Evolutionary conservation across 2,113 vertebrate species (phyloP), one percentile per base, ranked within the genome.

Genomic region (Rhea pennata): DNA sequence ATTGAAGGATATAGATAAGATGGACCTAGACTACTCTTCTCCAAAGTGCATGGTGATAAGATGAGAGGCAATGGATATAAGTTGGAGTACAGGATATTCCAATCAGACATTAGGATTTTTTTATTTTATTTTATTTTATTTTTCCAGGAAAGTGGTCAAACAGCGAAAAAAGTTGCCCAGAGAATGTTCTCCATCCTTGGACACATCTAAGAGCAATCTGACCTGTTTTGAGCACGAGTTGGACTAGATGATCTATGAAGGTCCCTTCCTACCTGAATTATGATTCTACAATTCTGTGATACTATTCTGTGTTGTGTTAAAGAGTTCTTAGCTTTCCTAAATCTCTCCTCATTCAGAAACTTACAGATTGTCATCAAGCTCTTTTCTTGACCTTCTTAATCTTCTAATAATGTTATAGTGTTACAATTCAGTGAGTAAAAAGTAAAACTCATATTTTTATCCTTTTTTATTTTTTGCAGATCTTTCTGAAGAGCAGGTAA

Each of bases 341-440:
- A 67, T 83, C 12, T 56, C 40, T 75, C 17, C 31, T 42, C 15
- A n/a, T 72, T 67, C 40, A 66, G 39, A 61, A 77, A 72, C 6
- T 9, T 42, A 12, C 3, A 0, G 3, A 64, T 78, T 65, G 13
- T 8, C 24, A 15, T 46, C 66, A 44, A 22, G 0, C 1, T 51
- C 23, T 9, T 84, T 74, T 84, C 24, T 61, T 46, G 31, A 87
- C 9, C 5, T 78, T 59, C 31, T 74, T 58, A 58, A 53, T 67
- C 19, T 58, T 77, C 29, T 66, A 44, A 29, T 40, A 36, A 26
- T 64, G 40, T 84, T 51, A 6, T 33, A 54, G 9, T 51, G 6
- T 33, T 69, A 72, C 2, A 3, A 70, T 73, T 83, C 59, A 61
- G 2, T 7, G 82, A 81, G 11, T n/a, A 67, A 2, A 64, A 15